Base-by-base conservation (phyloP, 2,113 vertebrate species). In the Eulemur macaco region DNA sequence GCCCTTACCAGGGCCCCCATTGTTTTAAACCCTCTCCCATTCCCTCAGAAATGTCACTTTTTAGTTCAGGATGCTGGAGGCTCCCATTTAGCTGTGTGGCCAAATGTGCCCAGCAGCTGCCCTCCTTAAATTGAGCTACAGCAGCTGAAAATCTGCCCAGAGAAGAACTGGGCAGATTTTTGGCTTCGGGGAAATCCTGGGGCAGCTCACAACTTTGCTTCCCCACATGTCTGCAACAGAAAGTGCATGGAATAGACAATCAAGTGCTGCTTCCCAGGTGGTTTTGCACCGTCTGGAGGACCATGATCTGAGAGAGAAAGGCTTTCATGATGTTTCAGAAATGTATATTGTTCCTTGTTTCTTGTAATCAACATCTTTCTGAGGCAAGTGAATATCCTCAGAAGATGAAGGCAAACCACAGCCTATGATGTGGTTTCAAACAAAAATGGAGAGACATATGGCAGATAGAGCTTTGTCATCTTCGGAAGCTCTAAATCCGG, bases 161-260 rank as follows among this genome's bases (percentile, higher is more conserved):
- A 77, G 90, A 94, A 96, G 92, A 95, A 58, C 39, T 52, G n/a
- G 89, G 94, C 96, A 98, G 96, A 94, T 98, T 98, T 98, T 97
- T 89, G 74, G 96, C 97, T 97, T 96, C 69, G 91, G 96, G 96
- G 83, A n/a, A 58, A 96, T 97, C 91, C 92, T 95, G 90, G 94
- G 96, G 98, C 96, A 88, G 94, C 54, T 92, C 52, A 87, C 37
- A 89, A 25, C 80, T 89, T 93, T 68, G 54, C 68, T 89, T 97
- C 52, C 21, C 83, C 86, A 89, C 91, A 78, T 80, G 88, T 76
- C 93, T 73, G 37, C n/a, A 73, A 68, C 78, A 95, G 95, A 95
- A 97, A 89, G 64, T 81, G 1, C 37, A 42, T 12, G 34, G 66
- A 88, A 90, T 56, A 50, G 78, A 86, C 8, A 45, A 94, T 68